Base-by-base conservation (phyloP, 2,888 invertebrate species). In the Drosophila kanekoi region DNA sequence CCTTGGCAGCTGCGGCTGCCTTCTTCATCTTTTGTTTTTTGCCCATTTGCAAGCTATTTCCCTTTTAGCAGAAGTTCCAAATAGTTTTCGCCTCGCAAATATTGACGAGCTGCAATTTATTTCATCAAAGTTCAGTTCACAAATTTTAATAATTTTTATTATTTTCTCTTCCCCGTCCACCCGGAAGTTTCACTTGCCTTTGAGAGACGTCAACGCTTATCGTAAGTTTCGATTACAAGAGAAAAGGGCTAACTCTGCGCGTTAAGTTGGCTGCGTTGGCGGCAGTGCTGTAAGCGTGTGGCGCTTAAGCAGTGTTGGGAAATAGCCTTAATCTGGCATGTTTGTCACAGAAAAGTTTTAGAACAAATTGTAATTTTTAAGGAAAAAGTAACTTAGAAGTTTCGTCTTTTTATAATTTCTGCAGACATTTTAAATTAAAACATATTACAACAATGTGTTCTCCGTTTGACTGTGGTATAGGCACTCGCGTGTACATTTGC, bases 11-110 rank as follows among this genome's bases (percentile, higher is more conserved):
- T 33, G 52, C 16, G 2, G 51, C 61, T 5, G 62, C 58, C 16
- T 69, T 83, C 60, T 67, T 80, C 16, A 51, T 37, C 37, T 69
- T 76, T 16, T 71, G 59, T 11, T 71, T 70, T 14, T 70, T 81
- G 16, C 64, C 77, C 84, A 83, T 81, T 9, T 23, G 23, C 35
- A 41, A 3, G 3, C n/a, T 14, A 9, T 54, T n/a, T 74, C 4
- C n/a, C 6, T 41, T 20, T 33, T 20, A 9, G 16, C 13, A 18
- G 6, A 47, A 41, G 16, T 38, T 47, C 9, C 9, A 48, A 60
- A 53, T 47, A 38, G 38, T 41, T 52, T 65, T 54, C 9, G 9
- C 11, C 23, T 52, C 23, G 20, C 9, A 62, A 49, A 44, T 44
- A 13, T 40, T 48, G 35, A 72, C 20, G 33, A 23, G 8, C 54